Percentiles rank a stretch among this genome's conserved stretches.
phyloP scores from a whole-genome alignment of 2,888 invertebrate genomes.

The Conomelus anceps region DNA sequence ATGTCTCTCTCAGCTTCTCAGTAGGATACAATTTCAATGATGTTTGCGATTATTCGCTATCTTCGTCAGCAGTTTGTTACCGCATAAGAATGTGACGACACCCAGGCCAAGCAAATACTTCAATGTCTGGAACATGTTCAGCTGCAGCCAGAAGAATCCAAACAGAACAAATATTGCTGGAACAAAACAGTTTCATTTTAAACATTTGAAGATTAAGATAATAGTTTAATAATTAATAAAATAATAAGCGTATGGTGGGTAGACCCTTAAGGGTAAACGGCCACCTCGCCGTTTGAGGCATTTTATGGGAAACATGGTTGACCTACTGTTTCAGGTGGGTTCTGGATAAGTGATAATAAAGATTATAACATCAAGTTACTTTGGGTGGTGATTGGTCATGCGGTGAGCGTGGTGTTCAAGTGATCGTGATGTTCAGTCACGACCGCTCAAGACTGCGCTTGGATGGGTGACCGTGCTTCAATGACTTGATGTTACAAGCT shows the following conservation, averaged over 20 bases:
- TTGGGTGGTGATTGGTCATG: too few relatives aligned
- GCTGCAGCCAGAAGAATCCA: constrained; percentile 82
- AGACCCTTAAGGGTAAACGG: too few relatives aligned
- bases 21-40: neutral
- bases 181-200: constrained; percentile 31
- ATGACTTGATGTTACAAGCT: too few relatives aligned
- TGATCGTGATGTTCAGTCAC: too few relatives aligned
- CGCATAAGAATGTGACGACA: constrained; percentile 84
- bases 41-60: constrained; percentile 52
- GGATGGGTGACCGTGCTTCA: too few relatives aligned
- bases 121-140: constrained; percentile 94
- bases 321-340: too few relatives aligned
- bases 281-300: too few relatives aligned
- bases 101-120: constrained; percentile 81
- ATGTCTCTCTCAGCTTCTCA: neutral
- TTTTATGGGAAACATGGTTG: too few relatives aligned
- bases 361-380: too few relatives aligned
- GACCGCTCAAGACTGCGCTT: too few relatives aligned
- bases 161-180: constrained; percentile 81
- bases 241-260: neutral
- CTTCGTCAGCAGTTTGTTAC: constrained; percentile 80
- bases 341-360: too few relatives aligned
- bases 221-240: neutral
- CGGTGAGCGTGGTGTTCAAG: too few relatives aligned
- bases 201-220: neutral